Evolutionary conservation across 2,797 vertebrate species (phyloP), one percentile per base, ranked within the genome.

Genomic region (Prionace glauca): DNA sequence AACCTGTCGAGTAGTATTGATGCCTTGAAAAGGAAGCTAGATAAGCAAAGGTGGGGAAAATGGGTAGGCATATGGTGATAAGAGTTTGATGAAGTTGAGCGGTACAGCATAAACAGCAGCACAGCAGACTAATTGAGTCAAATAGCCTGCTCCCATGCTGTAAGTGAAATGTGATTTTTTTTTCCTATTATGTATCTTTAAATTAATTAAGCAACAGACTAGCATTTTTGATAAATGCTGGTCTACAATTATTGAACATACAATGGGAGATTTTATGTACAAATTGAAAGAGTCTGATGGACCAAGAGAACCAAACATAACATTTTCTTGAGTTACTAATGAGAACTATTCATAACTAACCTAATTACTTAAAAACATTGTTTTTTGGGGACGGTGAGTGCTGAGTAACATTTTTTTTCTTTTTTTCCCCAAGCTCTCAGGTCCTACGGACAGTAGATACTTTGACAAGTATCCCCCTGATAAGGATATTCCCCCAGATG

Each of bases 391-490:
- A 29, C 3, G 16, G 26, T 36, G 56, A 94, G 26, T 65, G n/a
- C 71, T 77, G 71, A 77, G 74, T 95, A 56, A 95, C 10, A 56
- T 16, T n/a, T 96, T 96, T 96, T 96, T 65, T 96, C 95, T 96
- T 96, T 96, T 67, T 96, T 65, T 96, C 18, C 88, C 81, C 41
- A 95, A 99, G 99, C 97, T 99, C n/a, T 97, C 97, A 26, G 99
- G 99, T 65, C 98, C 98, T 0, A 98, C 97, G 60, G 99, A 99
- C 96, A 98, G 98, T 97, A 98, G 98, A 97, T 98, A 99, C 97
- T 99, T 99, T 91, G 99, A 99, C 97, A 98, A 96, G 96, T 99
- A 99, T 96, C 98, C 98, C 26, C 98, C 98, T 0, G 98, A 99
- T 96, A 98, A 98, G 18, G 98, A 98, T 93, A 96, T 96, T 20